phyloP scores from a whole-genome alignment of 1,140 invertebrate genomes.

The Drosophila elegans region DNA sequence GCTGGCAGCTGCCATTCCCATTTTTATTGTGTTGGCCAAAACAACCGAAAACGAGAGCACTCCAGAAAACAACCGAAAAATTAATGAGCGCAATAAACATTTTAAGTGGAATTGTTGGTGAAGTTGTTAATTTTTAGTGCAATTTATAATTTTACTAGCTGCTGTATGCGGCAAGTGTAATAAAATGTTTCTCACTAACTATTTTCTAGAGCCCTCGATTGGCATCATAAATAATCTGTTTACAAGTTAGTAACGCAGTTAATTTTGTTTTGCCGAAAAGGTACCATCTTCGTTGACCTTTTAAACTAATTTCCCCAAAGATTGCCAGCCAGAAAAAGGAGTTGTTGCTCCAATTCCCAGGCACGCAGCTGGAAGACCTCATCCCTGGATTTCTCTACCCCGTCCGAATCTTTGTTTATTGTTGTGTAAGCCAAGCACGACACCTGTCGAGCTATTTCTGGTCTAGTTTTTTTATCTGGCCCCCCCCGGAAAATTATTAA shows the following conservation, averaged over 20 bases:
- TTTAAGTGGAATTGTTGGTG: conserved; percentile 82
- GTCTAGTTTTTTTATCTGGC: conserved; percentile 51
- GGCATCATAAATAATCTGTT: conserved; percentile 80
- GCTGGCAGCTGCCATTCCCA: conserved; percentile 30
- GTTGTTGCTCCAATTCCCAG: conserved; percentile 44
- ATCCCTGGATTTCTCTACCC: background rate
- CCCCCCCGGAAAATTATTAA: conserved; percentile 71
- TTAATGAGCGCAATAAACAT: conserved; percentile 83
- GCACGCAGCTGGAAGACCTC: conserved; percentile 52
- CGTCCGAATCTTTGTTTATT: conserved; percentile 65
- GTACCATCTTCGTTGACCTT: conserved; percentile 55
- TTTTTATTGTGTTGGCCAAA: conserved; percentile 53
- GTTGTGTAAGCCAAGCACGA: conserved; percentile 76
- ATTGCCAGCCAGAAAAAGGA: conserved; percentile 42
- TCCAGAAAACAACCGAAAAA: conserved; percentile 73
- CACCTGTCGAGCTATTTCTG: conserved; percentile 67
- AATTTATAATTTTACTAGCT: conserved; percentile 70
- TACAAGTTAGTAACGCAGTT: conserved; percentile 81
- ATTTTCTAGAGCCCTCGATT: conserved; percentile 27
- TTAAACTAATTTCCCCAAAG: conserved; percentile 80
- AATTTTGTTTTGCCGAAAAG: conserved; percentile 41
- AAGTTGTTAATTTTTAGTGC: conserved; percentile 84
- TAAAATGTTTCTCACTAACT: conserved; percentile 65
- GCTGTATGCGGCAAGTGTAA: conserved; percentile 63
- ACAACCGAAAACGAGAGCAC: conserved; percentile 39